Evolutionary conservation across 2,888 invertebrate species (phyloP), one percentile per base, ranked within the genome.

Genomic region (Meiosimyza platycephala): DNA sequence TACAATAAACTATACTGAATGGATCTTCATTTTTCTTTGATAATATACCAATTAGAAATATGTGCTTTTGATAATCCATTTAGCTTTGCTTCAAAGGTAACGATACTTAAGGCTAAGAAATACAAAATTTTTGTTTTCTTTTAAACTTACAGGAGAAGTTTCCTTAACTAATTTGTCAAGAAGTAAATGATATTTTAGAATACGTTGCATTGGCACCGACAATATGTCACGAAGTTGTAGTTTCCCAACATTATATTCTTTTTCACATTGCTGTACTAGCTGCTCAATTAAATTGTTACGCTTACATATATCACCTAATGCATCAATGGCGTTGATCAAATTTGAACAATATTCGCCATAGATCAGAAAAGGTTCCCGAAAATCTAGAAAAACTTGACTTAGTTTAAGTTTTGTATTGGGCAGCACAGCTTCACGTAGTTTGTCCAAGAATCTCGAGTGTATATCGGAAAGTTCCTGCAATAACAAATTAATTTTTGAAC

Each of bases 271-370:
- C 95, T 87, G 85, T 59, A 88, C 87, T 72, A 86, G 78, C 74
- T 87, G 85, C 71, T 88, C 87, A 66, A 88, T 84, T 48, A 83
- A 81, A 76, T 82, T 82, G 78, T 86, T 87, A 74, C 85, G 83
- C 78, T 87, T 87, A 78, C 86, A 86, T 51, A 86, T 79, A 76
- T 87, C 88, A 51, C 83, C 95, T 73, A 99, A 90, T 73, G 92
- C 89, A 76, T 93, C 93, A 84, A 97, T 96, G n/a, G 98, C 97
- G 70, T 90, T 89, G 1, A 96, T 94, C 75, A 99, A 90, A 87
- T 97, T 96, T 63, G 98, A 95, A 89, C 99, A 99, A 88, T 98
- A 99, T 83, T 95, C 94, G 15, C 98, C 98, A 84, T 99, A 99
- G 71, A 97, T 91, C 51, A 98, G 90, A 85, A 99, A 94, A 75